These are phyloP conservation scores for Sciurus carolinensis DNA, from an alignment of 2,797 vertebrate genomes.

Conservation along the genomic window DNA sequence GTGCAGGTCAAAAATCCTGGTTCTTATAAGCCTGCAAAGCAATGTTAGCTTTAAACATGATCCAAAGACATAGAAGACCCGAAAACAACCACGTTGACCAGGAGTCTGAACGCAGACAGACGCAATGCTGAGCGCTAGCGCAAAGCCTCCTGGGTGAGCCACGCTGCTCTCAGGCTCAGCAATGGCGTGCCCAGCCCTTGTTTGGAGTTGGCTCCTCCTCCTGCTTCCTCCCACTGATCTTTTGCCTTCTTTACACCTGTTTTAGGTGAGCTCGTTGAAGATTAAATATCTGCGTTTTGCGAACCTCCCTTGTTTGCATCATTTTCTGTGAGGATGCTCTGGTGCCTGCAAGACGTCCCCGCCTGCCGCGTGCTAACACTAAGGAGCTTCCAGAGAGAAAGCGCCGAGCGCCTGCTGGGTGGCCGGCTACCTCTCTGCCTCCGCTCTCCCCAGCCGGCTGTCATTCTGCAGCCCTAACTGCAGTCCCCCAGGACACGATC, in stretches of 20 bases:
- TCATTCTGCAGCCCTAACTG: too few species aligned
- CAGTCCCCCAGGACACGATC: too few species aligned
- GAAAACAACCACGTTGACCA: not conserved
- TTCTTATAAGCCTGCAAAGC: not conserved
- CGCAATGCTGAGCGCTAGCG: accelerated
- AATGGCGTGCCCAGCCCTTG: not conserved
- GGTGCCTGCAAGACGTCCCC: not conserved
- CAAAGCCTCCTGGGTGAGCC: too few species aligned
- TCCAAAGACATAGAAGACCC: not conserved
- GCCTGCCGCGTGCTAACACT: not conserved
- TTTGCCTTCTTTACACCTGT: not conserved
- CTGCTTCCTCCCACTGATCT: not conserved
- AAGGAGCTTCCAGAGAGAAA: not conserved
- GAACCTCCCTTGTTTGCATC: not conserved
- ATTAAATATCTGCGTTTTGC: not conserved
- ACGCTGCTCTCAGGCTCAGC: accelerated
- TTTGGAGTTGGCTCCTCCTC: not conserved
- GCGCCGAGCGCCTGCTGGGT: too few species aligned
- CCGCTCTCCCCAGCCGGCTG: too few species aligned
- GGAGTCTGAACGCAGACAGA: not conserved
- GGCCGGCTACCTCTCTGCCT: too few species aligned
- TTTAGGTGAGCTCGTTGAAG: not conserved
- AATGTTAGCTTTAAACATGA: conserved; percentile 21
- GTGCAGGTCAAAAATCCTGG: conserved; percentile 9
- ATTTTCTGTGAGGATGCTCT: not conserved